Conservation (phyloP, 2,888 invertebrate genomes). For the Brenthis hecate region DNA sequence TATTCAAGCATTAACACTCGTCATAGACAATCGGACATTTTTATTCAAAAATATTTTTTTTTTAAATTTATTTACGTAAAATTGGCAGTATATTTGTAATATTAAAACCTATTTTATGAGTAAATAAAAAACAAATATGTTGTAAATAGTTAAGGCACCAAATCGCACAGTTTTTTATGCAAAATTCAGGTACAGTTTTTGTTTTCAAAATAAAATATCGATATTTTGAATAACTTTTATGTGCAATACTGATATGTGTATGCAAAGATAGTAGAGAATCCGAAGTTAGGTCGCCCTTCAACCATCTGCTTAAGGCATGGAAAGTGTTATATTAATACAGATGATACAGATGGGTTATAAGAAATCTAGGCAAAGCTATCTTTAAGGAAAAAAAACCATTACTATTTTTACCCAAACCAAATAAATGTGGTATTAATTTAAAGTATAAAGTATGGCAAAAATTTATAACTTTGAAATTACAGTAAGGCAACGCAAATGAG, state of each 20-base stretch:
- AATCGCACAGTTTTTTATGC: neutral
- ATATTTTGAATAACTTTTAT: neutral
- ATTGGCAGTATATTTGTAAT: neutral
- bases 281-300: too few relatives aligned
- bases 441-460: too few relatives aligned
- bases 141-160: conserved; percentile 17
- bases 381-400: too few relatives aligned
- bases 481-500: too few relatives aligned
- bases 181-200: conserved; percentile 3
- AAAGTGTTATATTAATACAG: too few relatives aligned
- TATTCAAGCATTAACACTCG: neutral
- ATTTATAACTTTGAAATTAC: too few relatives aligned
- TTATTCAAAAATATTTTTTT: neutral
- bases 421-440: too few relatives aligned
- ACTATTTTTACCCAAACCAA: too few relatives aligned
- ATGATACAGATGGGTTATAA: too few relatives aligned
- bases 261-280: too few relatives aligned
- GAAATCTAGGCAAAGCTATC: too few relatives aligned
- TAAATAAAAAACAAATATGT: neutral
- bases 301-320: too few relatives aligned
- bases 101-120: neutral
- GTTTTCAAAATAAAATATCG: neutral
- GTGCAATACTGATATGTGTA: conserved; percentile 8
- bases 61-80: neutral
- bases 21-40: neutral